These are phyloP conservation scores for Microcaecilia unicolor DNA, from an alignment of 2,797 vertebrate genomes.

Conservation along the genomic window DNA sequence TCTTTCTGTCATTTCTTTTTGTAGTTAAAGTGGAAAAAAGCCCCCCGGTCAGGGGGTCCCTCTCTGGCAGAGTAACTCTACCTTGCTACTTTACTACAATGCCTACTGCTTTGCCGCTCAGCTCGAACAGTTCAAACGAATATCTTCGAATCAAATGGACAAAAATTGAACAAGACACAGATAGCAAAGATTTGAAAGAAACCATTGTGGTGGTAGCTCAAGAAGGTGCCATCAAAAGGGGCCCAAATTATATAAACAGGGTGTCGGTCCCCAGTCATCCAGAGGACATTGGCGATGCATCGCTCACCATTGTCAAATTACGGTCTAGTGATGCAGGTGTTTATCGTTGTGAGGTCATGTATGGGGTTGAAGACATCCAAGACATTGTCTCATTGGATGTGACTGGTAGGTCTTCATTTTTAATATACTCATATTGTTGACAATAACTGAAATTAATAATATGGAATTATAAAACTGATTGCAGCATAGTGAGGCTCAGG, in stretches of 20 bases:
- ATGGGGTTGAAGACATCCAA: constrained; percentile 86
- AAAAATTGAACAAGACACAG: constrained; percentile 68
- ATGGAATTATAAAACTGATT: too few species aligned
- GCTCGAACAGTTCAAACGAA: constrained; percentile 56
- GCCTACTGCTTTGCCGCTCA: constrained; percentile 72
- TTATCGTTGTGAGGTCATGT: constrained; percentile 92
- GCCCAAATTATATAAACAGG: constrained; percentile 71
- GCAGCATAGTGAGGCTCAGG: too few species aligned
- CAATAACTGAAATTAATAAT: background rate
- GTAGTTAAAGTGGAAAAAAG: constrained; percentile 46
- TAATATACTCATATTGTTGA: background rate
- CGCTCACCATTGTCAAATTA: constrained; percentile 79
- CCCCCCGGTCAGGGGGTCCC: constrained; percentile 64
- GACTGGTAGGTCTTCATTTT: constrained; percentile 60
- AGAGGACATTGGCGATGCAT: constrained; percentile 78
- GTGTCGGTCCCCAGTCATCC: constrained; percentile 84
- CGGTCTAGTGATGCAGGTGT: constrained; percentile 85
- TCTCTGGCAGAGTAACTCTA: constrained; percentile 80
- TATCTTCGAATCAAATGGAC: constrained; percentile 93
- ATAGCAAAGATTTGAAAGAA: constrained; percentile 63
- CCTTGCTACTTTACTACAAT: constrained; percentile 84
- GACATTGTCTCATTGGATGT: constrained; percentile 74
- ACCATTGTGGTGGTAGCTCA: constrained; percentile 85
- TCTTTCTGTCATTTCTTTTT: constrained; percentile 16
- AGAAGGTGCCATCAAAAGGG: constrained; percentile 84